phyloP scores from a whole-genome alignment of 1,140 invertebrate species.

The Cepaea nemoralis region DNA sequence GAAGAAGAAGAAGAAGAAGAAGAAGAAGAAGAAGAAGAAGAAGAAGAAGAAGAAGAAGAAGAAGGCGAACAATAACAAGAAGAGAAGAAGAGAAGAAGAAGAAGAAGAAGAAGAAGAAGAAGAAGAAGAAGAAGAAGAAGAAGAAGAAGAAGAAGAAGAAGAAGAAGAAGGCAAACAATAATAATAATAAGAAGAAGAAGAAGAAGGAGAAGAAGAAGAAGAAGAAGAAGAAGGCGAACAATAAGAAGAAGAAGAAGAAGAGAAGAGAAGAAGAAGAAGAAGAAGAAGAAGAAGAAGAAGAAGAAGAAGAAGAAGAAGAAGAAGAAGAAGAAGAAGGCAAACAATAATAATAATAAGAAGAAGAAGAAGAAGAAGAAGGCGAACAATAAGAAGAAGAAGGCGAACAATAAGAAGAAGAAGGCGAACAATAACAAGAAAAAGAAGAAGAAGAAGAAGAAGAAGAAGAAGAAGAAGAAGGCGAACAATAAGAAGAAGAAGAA shows the following conservation, averaged over 20 bases:
- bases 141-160: background rate
- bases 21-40: background rate
- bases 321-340: too few relatives aligned
- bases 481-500: too few relatives aligned
- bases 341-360: too few relatives aligned
- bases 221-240: too few relatives aligned
- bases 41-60: background rate
- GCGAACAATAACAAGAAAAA: too few relatives aligned
- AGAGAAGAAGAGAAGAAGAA: background rate
- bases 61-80: background rate
- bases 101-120: background rate
- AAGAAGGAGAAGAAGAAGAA: background rate
- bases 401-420: too few relatives aligned
- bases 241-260: too few relatives aligned
- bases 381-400: too few relatives aligned
- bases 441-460: background rate
- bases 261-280: background rate
- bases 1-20: background rate
- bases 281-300: background rate
- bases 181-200: too few relatives aligned
- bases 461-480: too few relatives aligned
- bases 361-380: too few relatives aligned
- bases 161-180: too few relatives aligned
- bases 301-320: background rate
- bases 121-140: background rate